These are phyloP conservation scores for Phenacoccus solenopsis DNA, from an alignment of 1,140 invertebrate genomes.

Conservation along the genomic window DNA sequence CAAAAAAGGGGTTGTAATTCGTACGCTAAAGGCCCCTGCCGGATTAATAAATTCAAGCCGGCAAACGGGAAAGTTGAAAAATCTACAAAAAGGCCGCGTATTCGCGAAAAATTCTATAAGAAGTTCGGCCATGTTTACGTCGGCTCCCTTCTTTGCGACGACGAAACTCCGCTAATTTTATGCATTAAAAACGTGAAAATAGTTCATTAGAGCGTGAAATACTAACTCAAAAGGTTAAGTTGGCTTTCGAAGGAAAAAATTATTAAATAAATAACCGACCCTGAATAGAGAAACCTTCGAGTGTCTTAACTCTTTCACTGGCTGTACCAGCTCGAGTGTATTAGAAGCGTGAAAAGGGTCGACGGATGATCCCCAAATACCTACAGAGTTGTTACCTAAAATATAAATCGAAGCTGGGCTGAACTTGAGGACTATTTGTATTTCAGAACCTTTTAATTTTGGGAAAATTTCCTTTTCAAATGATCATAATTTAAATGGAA, in stretches of 20 bases:
- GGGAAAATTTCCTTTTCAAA: too few species aligned
- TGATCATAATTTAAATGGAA: too few species aligned
- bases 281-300: background rate
- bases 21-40: background rate
- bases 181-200: constrained; percentile 2
- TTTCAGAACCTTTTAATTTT: too few species aligned
- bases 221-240: background rate
- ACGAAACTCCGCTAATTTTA: background rate
- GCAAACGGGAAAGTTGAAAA: background rate
- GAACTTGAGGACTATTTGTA: too few species aligned
- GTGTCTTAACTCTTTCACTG: background rate
- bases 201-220: background rate
- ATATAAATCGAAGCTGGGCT: too few species aligned
- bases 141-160: background rate
- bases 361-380: background rate
- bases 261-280: background rate
- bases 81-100: background rate
- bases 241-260: background rate
- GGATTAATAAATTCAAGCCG: background rate
- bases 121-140: background rate
- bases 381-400: too few species aligned
- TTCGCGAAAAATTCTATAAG: background rate
- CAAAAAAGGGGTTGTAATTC: background rate
- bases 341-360: background rate
- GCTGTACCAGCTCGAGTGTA: too few species aligned